phyloP scores from a whole-genome alignment of 2,113 vertebrate species.

The Rhinoderma darwinii region DNA sequence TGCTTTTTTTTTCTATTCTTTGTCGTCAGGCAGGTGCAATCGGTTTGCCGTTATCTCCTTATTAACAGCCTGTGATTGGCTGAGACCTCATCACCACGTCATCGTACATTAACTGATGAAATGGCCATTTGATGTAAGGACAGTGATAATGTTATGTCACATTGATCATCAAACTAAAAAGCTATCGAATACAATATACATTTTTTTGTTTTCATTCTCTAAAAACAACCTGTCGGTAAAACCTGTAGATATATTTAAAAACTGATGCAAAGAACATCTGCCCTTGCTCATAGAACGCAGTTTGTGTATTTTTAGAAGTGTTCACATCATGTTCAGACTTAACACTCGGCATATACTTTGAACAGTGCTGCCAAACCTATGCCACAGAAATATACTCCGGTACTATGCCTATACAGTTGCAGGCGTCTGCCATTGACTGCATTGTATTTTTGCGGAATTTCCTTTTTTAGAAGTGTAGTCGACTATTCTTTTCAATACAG shows the following conservation, averaged over 20 bases:
- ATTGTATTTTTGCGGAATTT: too few species aligned
- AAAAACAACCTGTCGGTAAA: too few species aligned
- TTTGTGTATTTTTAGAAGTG: neutral
- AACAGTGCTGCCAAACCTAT: too few species aligned
- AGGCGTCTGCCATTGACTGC: too few species aligned
- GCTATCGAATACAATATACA: neutral
- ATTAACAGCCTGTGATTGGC: constrained; percentile 35
- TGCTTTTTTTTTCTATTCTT: constrained; percentile 65
- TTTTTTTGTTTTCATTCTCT: too few species aligned
- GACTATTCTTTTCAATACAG: too few species aligned
- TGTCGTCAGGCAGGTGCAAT: constrained; percentile 73
- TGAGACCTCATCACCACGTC: neutral
- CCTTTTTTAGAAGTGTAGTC: too few species aligned
- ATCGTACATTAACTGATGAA: constrained; percentile 12
- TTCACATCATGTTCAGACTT: too few species aligned
- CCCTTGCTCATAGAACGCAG: neutral
- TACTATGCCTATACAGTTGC: too few species aligned
- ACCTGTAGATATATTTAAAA: neutral
- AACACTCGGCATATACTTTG: too few species aligned
- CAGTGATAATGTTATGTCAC: neutral
- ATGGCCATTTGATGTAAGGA: neutral
- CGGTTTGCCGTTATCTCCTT: constrained; percentile 71
- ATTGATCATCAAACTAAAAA: neutral
- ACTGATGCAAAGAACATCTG: neutral
- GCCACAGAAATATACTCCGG: too few species aligned